Conservation (phyloP, 23 tunicate species). For the Trididemnum nubilum region DNA sequence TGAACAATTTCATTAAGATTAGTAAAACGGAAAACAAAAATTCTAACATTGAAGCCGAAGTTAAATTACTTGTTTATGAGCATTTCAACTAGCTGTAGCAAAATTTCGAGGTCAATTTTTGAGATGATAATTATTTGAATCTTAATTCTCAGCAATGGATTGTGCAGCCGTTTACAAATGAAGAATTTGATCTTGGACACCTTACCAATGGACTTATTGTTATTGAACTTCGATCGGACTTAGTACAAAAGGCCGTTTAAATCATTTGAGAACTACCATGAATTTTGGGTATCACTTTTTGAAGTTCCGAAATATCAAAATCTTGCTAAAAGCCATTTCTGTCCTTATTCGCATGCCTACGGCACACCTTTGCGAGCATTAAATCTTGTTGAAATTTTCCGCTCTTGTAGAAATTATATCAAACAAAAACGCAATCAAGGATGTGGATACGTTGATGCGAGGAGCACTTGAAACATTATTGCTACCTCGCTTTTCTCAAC, state of each 20-base stretch:
- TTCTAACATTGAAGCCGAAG: slow-evolving; percentile 14
- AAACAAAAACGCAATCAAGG: slow-evolving; percentile 22
- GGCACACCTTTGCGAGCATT: slow-evolving; percentile 19
- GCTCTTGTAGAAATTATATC: slow-evolving; percentile 35
- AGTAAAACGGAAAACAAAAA: slow-evolving; percentile 23
- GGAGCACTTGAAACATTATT: slow-evolving; percentile 30
- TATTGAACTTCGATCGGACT: slow-evolving; percentile 31
- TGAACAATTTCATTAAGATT: slow-evolving; percentile 6
- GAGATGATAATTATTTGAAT: slow-evolving; percentile 23
- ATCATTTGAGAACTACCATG: slow-evolving; percentile 29
- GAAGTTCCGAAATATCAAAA: slow-evolving; percentile 15
- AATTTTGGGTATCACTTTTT: slow-evolving; percentile 39
- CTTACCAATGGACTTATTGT: slow-evolving; percentile 27
- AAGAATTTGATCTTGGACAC: slow-evolving; percentile 26
- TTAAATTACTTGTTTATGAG: slow-evolving; percentile 19
- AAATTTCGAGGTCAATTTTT: slow-evolving; percentile 27
- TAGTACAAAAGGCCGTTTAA: slow-evolving; percentile 16
- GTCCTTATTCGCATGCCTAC: slow-evolving; percentile 31
- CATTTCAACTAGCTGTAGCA: slow-evolving; percentile 6
- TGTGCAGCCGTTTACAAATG: slow-evolving; percentile 33
- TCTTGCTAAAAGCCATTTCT: slow-evolving; percentile 36
- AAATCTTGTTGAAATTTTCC: no score
- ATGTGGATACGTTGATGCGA: slow-evolving; percentile 28
- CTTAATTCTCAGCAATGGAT: slow-evolving; percentile 19
- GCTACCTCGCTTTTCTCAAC: slow-evolving; percentile 32